A percentile compares a stretch with the other conserved stretches of the same genome.
Evolutionary conservation across 1,140 invertebrate genomes (phyloP).

Genomic region (Cherax destructor): DNA sequence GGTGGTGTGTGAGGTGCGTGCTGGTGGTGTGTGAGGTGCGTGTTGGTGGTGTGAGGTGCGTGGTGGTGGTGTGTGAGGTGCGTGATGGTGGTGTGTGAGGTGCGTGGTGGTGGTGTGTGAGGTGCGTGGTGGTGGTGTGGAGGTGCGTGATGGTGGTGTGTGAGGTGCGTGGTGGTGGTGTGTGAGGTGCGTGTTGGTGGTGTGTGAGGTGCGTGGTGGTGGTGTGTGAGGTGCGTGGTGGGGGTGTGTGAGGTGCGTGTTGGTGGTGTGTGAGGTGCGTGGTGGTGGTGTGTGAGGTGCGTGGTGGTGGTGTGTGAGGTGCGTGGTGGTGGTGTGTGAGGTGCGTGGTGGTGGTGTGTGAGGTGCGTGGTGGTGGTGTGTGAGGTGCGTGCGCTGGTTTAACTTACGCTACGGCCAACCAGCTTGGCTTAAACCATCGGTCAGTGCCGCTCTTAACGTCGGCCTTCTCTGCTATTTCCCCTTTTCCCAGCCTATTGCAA

Average conservation of each 20-base stretch:
- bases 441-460: too few species aligned
- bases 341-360: too few species aligned
- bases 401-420: slow-evolving; percentile 47
- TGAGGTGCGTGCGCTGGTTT: slow-evolving; percentile 33
- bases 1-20: slow-evolving; percentile 39
- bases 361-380: too few species aligned
- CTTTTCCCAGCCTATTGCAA: too few species aligned
- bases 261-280: slow-evolving; percentile 37
- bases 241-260: too few species aligned
- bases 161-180: too few species aligned
- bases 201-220: too few species aligned
- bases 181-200: slow-evolving; percentile 35
- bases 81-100: too few species aligned
- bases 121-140: too few species aligned
- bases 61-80: slow-evolving; percentile 11
- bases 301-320: too few species aligned
- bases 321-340: slow-evolving; percentile 9
- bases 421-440: background rate
- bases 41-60: slow-evolving; percentile 34
- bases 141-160: slow-evolving; percentile 16
- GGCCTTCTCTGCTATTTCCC: too few species aligned
- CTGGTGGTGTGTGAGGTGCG: background rate
- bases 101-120: slow-evolving; percentile 9
- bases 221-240: slow-evolving; percentile 43
- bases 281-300: slow-evolving; percentile 4